phyloP scores from a whole-genome alignment of 2,888 invertebrate genomes.

The Erpobdella octoculata region DNA sequence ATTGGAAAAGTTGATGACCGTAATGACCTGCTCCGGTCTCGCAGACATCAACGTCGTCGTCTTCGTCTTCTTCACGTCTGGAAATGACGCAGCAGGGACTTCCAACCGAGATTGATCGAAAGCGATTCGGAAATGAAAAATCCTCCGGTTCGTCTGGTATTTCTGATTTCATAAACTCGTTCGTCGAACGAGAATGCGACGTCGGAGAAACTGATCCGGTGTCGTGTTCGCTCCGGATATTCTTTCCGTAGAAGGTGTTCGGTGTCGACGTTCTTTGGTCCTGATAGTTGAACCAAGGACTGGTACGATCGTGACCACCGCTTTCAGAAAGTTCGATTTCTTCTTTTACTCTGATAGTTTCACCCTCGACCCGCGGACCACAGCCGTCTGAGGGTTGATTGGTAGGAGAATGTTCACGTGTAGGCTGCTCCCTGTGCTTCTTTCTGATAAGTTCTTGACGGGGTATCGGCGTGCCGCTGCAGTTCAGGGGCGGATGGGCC shows the following conservation, averaged over 20 bases:
- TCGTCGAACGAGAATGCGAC: neutral
- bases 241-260: too few species aligned
- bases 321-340: neutral
- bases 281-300: too few species aligned
- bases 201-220: neutral
- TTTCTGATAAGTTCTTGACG: neutral
- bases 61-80: neutral
- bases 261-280: too few species aligned
- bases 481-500: slow-evolving; percentile 16
- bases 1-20: neutral
- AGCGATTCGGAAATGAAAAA: too few species aligned
- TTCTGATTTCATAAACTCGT: too few species aligned
- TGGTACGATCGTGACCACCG: too few species aligned
- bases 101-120: neutral
- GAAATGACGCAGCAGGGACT: neutral
- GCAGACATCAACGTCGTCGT: neutral
- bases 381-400: neutral
- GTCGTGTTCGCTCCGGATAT: neutral
- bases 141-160: too few species aligned
- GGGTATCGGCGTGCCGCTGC: slow-evolving; percentile 26
- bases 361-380: neutral
- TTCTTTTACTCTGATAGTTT: neutral
- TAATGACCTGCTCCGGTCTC: too few species aligned
- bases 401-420: neutral
- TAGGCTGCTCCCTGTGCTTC: neutral